Evolutionary conservation across 2,113 vertebrate genomes (phyloP).

Genomic region (Brachypteracias leptosomus): DNA sequence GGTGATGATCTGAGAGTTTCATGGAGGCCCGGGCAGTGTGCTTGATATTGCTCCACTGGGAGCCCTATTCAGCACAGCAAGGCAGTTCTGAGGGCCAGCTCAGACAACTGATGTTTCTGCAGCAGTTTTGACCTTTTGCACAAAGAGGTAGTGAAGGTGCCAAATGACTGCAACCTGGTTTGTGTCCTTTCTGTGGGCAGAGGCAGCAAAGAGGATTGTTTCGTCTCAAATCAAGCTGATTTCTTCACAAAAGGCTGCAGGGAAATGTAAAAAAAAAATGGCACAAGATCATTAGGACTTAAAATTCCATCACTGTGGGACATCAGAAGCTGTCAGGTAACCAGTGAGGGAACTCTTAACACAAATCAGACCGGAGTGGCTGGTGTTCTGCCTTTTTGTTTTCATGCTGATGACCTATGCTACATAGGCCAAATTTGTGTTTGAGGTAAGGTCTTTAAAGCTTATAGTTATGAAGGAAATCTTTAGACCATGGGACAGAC

Average conservation of each 20-base stretch:
- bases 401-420: neutral
- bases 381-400: neutral
- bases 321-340: neutral
- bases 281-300: neutral
- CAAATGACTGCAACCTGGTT: neutral
- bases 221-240: neutral
- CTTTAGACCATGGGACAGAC: neutral
- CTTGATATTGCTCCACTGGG: neutral
- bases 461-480: neutral
- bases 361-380: neutral
- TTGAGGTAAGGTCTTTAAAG: neutral
- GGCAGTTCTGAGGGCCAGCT: neutral
- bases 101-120: neutral
- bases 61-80: neutral
- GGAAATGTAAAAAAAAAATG: neutral
- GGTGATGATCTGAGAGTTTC: neutral
- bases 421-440: neutral
- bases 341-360: neutral
- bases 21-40: neutral
- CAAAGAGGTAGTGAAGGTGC: neutral
- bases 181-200: neutral
- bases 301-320: neutral
- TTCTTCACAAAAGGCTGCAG: neutral
- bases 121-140: conserved; percentile 6
- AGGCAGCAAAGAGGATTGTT: neutral